Percentiles rank a stretch among this genome's conserved stretches.
Conservation (phyloP, 2,797 vertebrate genomes). For the Tamandua tetradactyla region DNA sequence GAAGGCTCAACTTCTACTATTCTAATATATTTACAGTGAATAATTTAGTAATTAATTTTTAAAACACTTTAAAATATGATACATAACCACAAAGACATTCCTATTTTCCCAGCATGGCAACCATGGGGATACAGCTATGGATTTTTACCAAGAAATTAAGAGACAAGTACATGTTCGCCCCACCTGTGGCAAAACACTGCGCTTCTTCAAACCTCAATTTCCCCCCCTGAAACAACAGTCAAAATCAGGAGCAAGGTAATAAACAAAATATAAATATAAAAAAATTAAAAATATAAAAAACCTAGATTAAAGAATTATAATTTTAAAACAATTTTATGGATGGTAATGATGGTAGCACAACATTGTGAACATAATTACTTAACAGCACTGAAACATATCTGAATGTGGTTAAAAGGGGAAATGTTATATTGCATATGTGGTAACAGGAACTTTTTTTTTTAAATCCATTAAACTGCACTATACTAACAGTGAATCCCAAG, state of each 20-base stretch:
- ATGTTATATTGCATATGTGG: no score
- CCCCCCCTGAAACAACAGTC: not conserved
- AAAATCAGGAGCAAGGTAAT: not conserved
- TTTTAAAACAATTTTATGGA: not conserved
- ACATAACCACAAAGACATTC: not conserved
- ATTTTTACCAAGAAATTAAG: not conserved
- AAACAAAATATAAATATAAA: no score
- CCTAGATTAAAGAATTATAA: not conserved
- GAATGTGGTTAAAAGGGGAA: no score
- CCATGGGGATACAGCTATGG: not conserved
- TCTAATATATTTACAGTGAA: not conserved
- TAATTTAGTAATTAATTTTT: not conserved
- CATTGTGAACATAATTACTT: no score
- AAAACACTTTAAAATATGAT: not conserved
- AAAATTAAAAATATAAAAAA: no score
- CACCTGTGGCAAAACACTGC: not conserved
- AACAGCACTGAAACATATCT: no score
- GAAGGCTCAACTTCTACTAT: not conserved
- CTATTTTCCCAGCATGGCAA: not conserved
- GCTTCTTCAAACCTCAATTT: not conserved
- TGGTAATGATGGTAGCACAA: no score
- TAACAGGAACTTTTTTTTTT: no score
- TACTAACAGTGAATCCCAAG: no score
- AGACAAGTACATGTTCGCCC: not conserved
- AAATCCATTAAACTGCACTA: no score